Base-by-base conservation (phyloP, 2,888 invertebrate species). In the Aquatica leii region DNA sequence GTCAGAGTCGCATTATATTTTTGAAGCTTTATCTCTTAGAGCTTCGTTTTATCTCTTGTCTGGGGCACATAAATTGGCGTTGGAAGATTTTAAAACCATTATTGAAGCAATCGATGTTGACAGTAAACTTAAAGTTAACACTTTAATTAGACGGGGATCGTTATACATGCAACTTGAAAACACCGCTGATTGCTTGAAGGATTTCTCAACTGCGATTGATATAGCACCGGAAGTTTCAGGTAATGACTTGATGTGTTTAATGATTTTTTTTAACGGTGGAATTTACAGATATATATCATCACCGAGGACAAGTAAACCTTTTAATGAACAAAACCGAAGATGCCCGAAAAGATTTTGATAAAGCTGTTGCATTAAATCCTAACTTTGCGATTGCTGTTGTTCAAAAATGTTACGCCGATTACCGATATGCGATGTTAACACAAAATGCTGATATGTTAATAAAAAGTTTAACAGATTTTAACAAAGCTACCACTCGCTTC, bases 361-460 rank as follows among this genome's bases (percentile, higher is more conserved):
- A 88, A 76, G 92, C 95, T 21, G 90, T 94, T 3, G 86, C 89
- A 71, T 82, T 96, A 20, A 92, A 93, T 75, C 94, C 96, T 1
- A 83, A 92, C 68, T 95, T 94, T 79, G 90, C 93, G 1, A 89
- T 95, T 76, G 93, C 94, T 1, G 90, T 88, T 71, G 93, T 94
- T 55, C 97, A 97, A 80, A 95, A 94, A 81, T 93, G 93, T 77
- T 97, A 95, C 81, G 91, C 92, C 34, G 92, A 94, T 78, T 96
- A 95, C 78, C 87, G 80, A 59, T 75, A 77, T 59, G 80, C 81
- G 0, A 70, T 80, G 69, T 72, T 78, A 59, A 67, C 70, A 0
- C 77, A 79, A 68, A 76, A 80, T 78, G 82, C 86, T 62, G 84
- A 84, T 68, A 83, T 88, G 48, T 78, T 92, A 53, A 84, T 87